Base-by-base conservation (phyloP, 2,797 vertebrate species). In the Pipistrellus pipistrellus region DNA sequence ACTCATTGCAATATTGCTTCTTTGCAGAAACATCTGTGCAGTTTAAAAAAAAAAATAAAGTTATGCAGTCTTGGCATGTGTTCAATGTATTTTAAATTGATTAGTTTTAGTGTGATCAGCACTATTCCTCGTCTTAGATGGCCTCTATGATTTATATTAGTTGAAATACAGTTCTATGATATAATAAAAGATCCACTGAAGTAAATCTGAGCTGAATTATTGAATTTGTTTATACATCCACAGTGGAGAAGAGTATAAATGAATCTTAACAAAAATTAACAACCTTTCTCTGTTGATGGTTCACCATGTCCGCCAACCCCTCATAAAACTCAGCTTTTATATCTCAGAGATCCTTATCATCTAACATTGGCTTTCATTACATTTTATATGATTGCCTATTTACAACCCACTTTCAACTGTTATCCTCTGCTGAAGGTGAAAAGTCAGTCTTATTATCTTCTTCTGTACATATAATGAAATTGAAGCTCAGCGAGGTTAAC, bases 261-360 rank as follows among this genome's bases (percentile, higher is more conserved):
- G 46, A 91, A 82, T 91, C 41, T 87, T 95, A 86, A 86, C 44
- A 90, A 93, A 95, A 92, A 82, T 64, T 93, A 96, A 81, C 53
- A 77, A 20, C 71, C n/a, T 83, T 94, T 95, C 18, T 84, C 55
- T 87, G 55, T 48, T 95, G 80, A 89, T 75, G 17, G 55, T 25
- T 85, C 69, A 72, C n/a, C 3, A 21, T 89, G 38, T 44, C 23
- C 48, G 59, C 21, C 30, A 94, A 32, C 46, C 10, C 32, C 68
- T 94, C 55, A 46, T 84, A 89, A 96, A 96, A 90, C 21, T 92
- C 30, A 91, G 48, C 46, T 91, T 91, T 86, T 88, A 27, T 94
- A 48, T 93, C 55, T 86, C 77, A 55, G 4, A 7, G 21, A 85
- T 95, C 88, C 94, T 78, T 91, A 71, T 93, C 72, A 87, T 90